Evolutionary conservation across 1,140 invertebrate species (phyloP), one percentile per base, ranked within the genome.

Genomic region (Bombus superbus): DNA sequence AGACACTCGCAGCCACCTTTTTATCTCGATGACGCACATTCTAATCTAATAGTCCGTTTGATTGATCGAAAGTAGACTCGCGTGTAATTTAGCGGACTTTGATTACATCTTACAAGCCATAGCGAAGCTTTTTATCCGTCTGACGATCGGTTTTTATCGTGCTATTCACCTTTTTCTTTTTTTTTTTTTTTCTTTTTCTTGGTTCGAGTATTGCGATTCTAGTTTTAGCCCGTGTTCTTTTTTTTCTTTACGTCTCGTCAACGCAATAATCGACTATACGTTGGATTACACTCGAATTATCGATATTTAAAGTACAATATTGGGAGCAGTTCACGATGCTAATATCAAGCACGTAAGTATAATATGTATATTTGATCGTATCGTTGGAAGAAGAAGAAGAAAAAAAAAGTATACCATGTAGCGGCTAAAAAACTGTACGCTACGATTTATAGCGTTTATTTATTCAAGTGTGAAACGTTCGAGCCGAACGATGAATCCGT

Each of bases 101-200:
- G 82, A 84, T 84, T 79, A 84, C 47, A 84, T 84, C 64, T 79
- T 78, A 22, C 18, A 8, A 35, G 42, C 76, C 40, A 35, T 64
- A 4, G 35, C 25, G 13, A 32, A 32, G 40, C 42, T 78, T 83
- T 69, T 83, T 78, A 25, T 53, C 62, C 32, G 38, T 25, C 22
- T 8, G 74, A 44, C 66, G 6, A 35, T 68, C 66, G 66, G 2
- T 68, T 68, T 35, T 66, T 66, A 35, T 35, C 32, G 32, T 9
- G 0, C 18, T 38, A 22, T 38, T 38, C 35, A 5, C 66, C 9
- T 0, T 13, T 64, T 69, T 0, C 3, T 69, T 68, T 38, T 32
- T 18, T 32, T 6, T 32, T n/a, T 64, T 66, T 32, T 5, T 18
- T 64, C 2, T 64, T 2, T 32, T 18, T 10, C 18, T 9, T 9